Conservation (phyloP, 2,888 invertebrate species). For the Pandemis heparana region DNA sequence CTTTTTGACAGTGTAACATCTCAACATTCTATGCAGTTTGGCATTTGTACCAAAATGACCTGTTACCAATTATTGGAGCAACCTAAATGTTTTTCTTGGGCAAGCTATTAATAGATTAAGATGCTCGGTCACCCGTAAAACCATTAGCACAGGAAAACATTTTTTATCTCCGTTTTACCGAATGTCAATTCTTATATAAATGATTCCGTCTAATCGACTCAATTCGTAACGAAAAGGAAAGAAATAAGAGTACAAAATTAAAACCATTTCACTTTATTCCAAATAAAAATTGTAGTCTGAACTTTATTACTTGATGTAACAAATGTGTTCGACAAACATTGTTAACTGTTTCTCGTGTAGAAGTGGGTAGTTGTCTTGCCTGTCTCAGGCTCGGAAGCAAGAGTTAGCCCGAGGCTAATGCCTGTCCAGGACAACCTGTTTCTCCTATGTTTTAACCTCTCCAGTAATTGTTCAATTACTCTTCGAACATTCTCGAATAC, state of each 20-base stretch:
- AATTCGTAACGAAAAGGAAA: background rate
- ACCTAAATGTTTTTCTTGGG: background rate
- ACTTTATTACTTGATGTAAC: background rate
- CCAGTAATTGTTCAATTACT: slow-evolving; percentile 5
- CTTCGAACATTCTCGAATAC: background rate
- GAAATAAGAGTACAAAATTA: background rate
- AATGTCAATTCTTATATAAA: slow-evolving; percentile 6
- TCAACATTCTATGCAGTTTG: too few relatives aligned
- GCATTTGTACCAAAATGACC: background rate
- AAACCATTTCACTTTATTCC: background rate
- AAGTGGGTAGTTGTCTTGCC: slow-evolving; percentile 10
- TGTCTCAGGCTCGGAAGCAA: slow-evolving; percentile 53
- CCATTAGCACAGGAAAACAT: slow-evolving; percentile 1
- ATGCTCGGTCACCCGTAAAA: slow-evolving; percentile 2
- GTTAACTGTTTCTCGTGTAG: slow-evolving; percentile 3
- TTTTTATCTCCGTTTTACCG: background rate
- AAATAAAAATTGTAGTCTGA: background rate
- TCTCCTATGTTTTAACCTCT: slow-evolving; percentile 15
- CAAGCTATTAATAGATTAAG: background rate
- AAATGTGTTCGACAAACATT: slow-evolving; percentile 3
- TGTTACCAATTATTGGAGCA: background rate
- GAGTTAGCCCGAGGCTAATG: slow-evolving; percentile 53
- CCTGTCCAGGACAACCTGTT: slow-evolving; percentile 58
- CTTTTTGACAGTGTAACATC: too few relatives aligned
- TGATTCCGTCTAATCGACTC: background rate